Evolutionary conservation across 2,888 invertebrate species (phyloP), one percentile per base, ranked within the genome.

Genomic region (Aplocera efformata): DNA sequence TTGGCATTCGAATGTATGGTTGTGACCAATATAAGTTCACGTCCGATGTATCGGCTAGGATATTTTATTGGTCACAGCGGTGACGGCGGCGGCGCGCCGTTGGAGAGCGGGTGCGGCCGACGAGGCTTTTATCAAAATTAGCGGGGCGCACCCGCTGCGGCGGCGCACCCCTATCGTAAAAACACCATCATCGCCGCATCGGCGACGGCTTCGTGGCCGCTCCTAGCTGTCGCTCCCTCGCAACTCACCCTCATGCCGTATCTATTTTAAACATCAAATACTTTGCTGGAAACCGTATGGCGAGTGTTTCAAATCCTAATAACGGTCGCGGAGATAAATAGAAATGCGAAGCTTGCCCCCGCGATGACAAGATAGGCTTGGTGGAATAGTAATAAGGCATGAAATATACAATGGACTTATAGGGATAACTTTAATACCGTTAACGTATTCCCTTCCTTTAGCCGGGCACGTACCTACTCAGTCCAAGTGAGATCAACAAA

Each of bases 41-140:
- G 39, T 50, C 39, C 37, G 54, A 50, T 54, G 51, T 58, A 58
- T 55, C 42, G 49, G 54, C 41, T 56, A 48, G 60, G 69, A 69
- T 73, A 45, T 45, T 36, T 74, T 77, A 75, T 74, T 69, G 73
- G 72, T 65, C 56, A 59, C 62, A 63, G 65, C 57, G 70, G 70
- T 67, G 73, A 67, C 60, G 63, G 63, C 60, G 53, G 61, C n/a
- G n/a, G 27, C 54, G 58, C 32, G 35, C 47, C 31, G 53, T 58
- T 60, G 55, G 47, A 52, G 57, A 38, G 56, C 62, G 76, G 85
- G 86, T 61, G 85, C 77, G 86, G 81, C 77, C 79, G 77, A 67
- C 75, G 79, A 79, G 67, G 88, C 88, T 88, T 88, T 88, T 86
- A 88, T 83, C 85, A 74, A 86, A 88, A 88, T 88, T 83, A 83